Base-by-base conservation (phyloP, 2,113 vertebrate genomes). In the Varanus komodoensis region DNA sequence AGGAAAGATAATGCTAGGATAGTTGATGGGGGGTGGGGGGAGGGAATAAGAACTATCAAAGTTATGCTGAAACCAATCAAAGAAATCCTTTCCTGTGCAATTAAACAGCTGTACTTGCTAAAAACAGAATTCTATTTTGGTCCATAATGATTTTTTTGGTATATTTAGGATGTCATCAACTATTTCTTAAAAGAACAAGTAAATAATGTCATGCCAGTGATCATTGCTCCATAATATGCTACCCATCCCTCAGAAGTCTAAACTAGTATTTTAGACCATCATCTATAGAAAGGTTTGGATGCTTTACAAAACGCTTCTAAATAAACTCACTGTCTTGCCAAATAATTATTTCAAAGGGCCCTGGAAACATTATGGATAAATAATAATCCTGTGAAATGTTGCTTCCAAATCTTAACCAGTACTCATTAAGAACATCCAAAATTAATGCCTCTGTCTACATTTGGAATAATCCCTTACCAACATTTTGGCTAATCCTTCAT, bases 331-430 rank as follows among this genome's bases (percentile, higher is more conserved):
- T 92, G 84, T 90, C 29, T 91, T 90, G 85, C 90, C 75, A 88
- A n/a, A 80, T 64, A 94, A 90, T 87, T 25, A 6, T 23, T 84
- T 94, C 89, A 32, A 87, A 86, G 87, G 81, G 90, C 52, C 89
- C n/a, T 82, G 11, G 88, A 38, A 84, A 69, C 1, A 2, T 48
- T 44, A 87, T 75, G 82, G 52, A 81, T 87, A 8, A 83, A 84
- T 86, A 93, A 94, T 89, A 68, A 91, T 88, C 86, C 52, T 69
- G 34, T 90, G 87, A 92, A 74, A 87, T 29, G 38, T 89, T 95
- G 84, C 38, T 87, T 91, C 79, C 78, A 92, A 69, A 69, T 9
- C 61, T 50, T 50, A 67, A 3, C 52, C 34, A 77, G 23, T 38
- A 15, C 5, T 7, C 7, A 57, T 74, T 54, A 73, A 71, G 54